phyloP scores from a whole-genome alignment of 2,888 invertebrate species.

The Gonocerus acuteangulatus region DNA sequence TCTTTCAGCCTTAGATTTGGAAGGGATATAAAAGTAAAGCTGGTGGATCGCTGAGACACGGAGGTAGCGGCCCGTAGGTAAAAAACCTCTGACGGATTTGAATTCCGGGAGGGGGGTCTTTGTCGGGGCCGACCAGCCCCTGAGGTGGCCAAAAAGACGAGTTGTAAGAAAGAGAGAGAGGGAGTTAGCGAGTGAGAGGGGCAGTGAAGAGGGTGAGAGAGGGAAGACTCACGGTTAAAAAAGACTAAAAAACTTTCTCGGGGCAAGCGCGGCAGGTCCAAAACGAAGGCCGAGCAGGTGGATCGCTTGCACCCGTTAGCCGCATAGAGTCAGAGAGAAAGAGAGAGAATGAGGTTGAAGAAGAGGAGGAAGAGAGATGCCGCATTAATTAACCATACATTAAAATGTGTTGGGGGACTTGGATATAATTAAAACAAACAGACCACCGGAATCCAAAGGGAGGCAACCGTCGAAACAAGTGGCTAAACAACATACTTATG shows the following conservation, averaged over 20 bases:
- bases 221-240: neutral
- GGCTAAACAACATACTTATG: neutral
- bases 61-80: conserved; percentile 1
- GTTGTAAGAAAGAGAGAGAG: neutral
- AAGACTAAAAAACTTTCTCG: neutral
- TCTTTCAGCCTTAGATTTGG: too few species aligned
- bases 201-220: neutral
- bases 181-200: too few species aligned
- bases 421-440: conserved; percentile 34
- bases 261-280: too few species aligned
- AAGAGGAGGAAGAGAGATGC: neutral
- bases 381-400: conserved; percentile 31
- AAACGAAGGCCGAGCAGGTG: conserved; percentile 1
- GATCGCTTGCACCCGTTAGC: neutral
- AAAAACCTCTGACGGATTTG: conserved; percentile 24
- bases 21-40: too few species aligned
- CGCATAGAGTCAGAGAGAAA: neutral
- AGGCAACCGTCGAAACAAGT: neutral
- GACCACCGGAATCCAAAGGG: neutral
- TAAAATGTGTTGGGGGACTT: conserved; percentile 30
- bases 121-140: conserved; percentile 14
- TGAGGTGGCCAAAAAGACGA: conserved; percentile 18
- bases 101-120: conserved; percentile 25
- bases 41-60: too few species aligned
- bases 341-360: neutral